Conservation (phyloP, 2,113 vertebrate species). For the Cyprinodon tularosa region DNA sequence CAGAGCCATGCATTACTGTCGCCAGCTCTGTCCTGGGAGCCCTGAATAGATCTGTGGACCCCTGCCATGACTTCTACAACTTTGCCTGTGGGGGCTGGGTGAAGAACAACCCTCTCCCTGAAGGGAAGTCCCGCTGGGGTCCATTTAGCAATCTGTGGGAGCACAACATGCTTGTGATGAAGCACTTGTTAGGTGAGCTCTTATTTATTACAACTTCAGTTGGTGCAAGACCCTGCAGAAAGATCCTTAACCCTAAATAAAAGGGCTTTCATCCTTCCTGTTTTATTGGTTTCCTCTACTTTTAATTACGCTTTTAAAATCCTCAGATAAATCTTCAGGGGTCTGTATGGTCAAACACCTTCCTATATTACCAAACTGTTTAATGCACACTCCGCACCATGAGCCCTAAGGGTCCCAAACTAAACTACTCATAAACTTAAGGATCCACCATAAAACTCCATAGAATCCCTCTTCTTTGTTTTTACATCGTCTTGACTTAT, state of each 20-base stretch:
- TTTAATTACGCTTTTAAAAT: background rate
- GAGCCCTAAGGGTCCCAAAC: background rate
- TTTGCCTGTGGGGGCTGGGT: conserved; percentile 95
- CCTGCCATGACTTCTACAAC: conserved; percentile 93
- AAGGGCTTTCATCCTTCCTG: background rate
- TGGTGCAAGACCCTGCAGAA: background rate
- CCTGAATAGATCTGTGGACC: conserved; percentile 87
- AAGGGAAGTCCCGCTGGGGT: conserved; percentile 94
- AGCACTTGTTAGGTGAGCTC: conserved; percentile 89
- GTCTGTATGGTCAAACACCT: background rate
- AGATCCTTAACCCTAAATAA: background rate
- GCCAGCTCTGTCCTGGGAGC: conserved; percentile 87
- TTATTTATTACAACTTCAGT: background rate
- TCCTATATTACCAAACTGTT: background rate
- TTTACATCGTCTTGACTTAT: background rate
- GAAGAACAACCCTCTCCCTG: conserved; percentile 90
- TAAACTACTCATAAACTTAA: background rate
- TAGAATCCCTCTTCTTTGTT: background rate
- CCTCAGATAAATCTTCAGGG: background rate
- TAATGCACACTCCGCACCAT: background rate
- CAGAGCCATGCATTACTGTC: conserved; percentile 87
- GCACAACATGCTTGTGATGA: conserved; percentile 94
- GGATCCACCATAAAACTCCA: background rate
- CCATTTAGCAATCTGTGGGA: conserved; percentile 97
- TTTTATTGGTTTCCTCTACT: background rate